Evolutionary conservation across 2,113 vertebrate species (phyloP).

Genomic region (Lichenostomus cassidix): DNA sequence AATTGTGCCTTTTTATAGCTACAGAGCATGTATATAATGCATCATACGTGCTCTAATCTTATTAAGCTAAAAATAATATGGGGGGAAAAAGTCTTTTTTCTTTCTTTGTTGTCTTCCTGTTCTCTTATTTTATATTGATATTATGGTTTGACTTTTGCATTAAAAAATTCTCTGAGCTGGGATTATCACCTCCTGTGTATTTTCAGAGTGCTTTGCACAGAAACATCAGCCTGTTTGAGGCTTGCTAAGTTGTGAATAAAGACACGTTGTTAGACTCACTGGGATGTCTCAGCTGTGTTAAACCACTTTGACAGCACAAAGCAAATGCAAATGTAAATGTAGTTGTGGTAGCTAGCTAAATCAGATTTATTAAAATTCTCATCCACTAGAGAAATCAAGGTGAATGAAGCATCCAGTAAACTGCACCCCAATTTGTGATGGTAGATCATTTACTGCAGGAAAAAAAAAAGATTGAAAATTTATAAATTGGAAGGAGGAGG

Average conservation of each 20-base stretch:
- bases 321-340: not conserved
- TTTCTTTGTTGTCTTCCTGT: not conserved
- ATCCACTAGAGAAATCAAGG: not conserved
- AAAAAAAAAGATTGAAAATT: not conserved
- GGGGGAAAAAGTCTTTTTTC: fast-evolving
- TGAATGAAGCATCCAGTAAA: not conserved
- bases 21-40: not conserved
- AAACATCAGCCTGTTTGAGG: not conserved
- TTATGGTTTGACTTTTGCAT: not conserved
- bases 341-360: not conserved
- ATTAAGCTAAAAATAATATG: not conserved
- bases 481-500: not conserved
- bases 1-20: not conserved
- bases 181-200: not conserved
- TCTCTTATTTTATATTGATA: not conserved
- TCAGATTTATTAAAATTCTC: not conserved
- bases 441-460: not conserved
- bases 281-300: not conserved
- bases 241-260: not conserved
- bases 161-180: not conserved
- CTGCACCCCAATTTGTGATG: not conserved
- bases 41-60: not conserved
- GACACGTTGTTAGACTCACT: not conserved
- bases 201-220: not conserved
- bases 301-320: not conserved